A percentile compares a stretch with the other conserved stretches of the same genome.
These are phyloP conservation scores for Ciconia stormi DNA, from an alignment of 2,113 vertebrate species.

Conservation along the genomic window DNA sequence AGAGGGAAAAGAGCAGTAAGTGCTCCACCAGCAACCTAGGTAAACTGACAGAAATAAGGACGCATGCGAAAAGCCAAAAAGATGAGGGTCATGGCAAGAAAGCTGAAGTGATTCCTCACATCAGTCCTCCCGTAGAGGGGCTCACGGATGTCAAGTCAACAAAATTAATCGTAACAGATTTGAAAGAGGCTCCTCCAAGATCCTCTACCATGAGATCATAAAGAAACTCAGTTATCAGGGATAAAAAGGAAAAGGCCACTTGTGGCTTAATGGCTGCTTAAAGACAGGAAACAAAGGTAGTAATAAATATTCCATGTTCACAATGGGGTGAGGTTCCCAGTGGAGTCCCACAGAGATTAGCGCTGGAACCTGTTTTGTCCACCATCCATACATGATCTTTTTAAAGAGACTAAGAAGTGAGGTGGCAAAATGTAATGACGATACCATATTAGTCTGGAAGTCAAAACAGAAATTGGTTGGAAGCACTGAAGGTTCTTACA, in stretches of 20 bases:
- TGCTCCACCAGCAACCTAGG: not conserved
- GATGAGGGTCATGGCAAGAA: not conserved
- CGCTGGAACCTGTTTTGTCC: not conserved
- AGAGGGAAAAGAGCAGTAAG: not conserved
- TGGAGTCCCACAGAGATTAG: not conserved
- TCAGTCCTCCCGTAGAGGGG: not conserved
- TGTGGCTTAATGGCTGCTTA: not conserved
- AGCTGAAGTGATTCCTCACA: not conserved
- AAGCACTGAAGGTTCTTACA: not conserved
- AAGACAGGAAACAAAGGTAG: not conserved
- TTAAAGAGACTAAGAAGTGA: not conserved
- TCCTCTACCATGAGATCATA: not conserved
- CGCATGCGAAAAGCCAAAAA: not conserved
- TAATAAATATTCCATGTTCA: slow-evolving; percentile 2
- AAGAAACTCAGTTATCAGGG: not conserved
- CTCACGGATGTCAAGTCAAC: not conserved
- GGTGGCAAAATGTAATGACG: not conserved
- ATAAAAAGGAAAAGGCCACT: slow-evolving; percentile 16
- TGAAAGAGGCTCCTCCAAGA: not conserved
- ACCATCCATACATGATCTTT: not conserved
- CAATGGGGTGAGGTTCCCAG: not conserved
- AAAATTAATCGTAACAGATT: not conserved
- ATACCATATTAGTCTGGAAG: not conserved
- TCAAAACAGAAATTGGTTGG: not conserved
- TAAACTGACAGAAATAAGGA: not conserved